These are phyloP conservation scores for Drosophila kokeensis DNA, from an alignment of 2,888 invertebrate species.

Conservation along the genomic window DNA sequence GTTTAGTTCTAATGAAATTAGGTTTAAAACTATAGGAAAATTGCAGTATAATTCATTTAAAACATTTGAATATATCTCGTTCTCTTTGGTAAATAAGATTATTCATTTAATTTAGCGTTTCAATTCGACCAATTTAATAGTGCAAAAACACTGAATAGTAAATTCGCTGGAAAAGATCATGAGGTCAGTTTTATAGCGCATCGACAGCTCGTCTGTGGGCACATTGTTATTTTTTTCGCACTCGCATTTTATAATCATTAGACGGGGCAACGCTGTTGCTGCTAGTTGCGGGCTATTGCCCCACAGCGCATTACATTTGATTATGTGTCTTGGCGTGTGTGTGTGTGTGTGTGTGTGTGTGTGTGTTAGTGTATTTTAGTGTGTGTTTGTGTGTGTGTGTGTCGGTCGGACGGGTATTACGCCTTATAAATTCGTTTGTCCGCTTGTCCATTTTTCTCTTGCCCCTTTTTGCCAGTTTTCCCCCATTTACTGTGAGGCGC, in stretches of 20 bases:
- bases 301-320: constrained; percentile 77
- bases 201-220: constrained; percentile 26
- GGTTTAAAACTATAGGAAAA: not conserved
- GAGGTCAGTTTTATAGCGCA: constrained; percentile 33
- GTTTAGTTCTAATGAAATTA: not conserved
- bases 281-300: constrained; percentile 73
- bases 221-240: constrained; percentile 37
- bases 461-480: constrained; percentile 15
- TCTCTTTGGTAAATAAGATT: not conserved
- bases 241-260: constrained; percentile 55
- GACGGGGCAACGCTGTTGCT: constrained; percentile 55
- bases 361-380: constrained; percentile 2
- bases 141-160: constrained; percentile 14
- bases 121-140: constrained; percentile 7
- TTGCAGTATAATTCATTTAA: not conserved
- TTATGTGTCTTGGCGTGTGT: constrained; percentile 54
- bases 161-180: constrained; percentile 19
- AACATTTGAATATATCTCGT: not conserved
- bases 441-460: constrained; percentile 25
- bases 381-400: constrained; percentile 35
- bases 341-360: constrained; percentile 36
- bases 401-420: constrained; percentile 53
- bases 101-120: constrained; percentile 5
- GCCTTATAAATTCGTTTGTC: constrained; percentile 65
- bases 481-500: not conserved